These are phyloP conservation scores for Oreochromis niloticus DNA, from an alignment of 2,113 vertebrate genomes.

Conservation along the genomic window DNA sequence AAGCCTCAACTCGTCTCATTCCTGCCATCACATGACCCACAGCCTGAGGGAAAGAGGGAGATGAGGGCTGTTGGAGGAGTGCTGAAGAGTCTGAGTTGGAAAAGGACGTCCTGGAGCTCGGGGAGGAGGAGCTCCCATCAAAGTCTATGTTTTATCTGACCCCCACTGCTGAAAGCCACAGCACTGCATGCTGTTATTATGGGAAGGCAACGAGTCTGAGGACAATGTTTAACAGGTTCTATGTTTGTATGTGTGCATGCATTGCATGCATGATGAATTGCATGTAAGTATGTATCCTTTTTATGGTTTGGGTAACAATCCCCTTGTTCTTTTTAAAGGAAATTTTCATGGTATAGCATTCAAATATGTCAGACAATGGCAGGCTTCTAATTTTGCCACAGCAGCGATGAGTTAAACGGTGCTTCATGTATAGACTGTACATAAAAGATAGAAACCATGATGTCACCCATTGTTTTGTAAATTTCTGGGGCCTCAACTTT, in stretches of 20 bases:
- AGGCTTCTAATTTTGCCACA: neutral
- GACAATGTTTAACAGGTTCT: conserved; percentile 6
- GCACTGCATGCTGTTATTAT: conserved; percentile 23
- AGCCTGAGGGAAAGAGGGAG: neutral
- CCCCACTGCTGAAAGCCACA: conserved; percentile 50
- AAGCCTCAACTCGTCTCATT: conserved; percentile 36
- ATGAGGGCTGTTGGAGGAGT: neutral
- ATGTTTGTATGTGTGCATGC: neutral
- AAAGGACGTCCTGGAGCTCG: neutral
- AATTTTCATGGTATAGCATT: neutral
- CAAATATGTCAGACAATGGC: neutral
- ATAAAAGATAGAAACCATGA: neutral
- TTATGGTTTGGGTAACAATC: neutral
- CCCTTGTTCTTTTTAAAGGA: neutral
- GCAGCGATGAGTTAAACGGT: neutral
- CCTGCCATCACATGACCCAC: conserved; percentile 34
- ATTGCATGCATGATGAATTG: neutral
- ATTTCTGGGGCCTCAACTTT: neutral
- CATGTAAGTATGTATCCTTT: neutral
- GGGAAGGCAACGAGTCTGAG: neutral
- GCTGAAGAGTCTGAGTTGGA: conserved; percentile 10
- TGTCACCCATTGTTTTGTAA: neutral
- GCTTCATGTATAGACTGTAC: neutral
- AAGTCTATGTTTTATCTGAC: conserved; percentile 44
- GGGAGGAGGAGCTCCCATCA: conserved; percentile 8